Base-by-base conservation (phyloP, 2,113 vertebrate species). In the Rhabdornis inornatus region DNA sequence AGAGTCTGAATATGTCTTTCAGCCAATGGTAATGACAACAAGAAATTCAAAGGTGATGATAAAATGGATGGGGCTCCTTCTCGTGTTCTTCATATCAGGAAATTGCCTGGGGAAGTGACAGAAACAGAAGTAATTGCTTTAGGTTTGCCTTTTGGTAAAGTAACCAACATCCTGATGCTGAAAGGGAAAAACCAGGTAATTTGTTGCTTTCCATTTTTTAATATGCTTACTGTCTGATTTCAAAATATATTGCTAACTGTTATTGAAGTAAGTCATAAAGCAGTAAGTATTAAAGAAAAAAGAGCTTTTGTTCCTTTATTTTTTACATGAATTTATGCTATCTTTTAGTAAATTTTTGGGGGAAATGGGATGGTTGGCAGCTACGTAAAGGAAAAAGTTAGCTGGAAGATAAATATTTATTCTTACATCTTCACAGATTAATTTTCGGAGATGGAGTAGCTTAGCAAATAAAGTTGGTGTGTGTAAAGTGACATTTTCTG, bases 161-260 rank as follows among this genome's bases (percentile, higher is more conserved):
- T 99, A 95, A 99, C 99, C 89, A 99, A 99, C 95, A 99, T 99
- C 97, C 98, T 99, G 47, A 99, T 99, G 77, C 97, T 99, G 78
- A 99, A 99, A 98, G 99, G 99, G 89, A 99, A 99, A 95, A 99
- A 99, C 95, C 99, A 99, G 99, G 99, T 99, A 97, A 96, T 90
- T 87, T 47, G 11, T 35, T 70, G 6, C 50, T 89, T 92, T 80
- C 33, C 0, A 0, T 82, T 93, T 81, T 64, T 60, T 22, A 40
- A 9, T 66, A n/a, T 63, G 35, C 9, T 61, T 84, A 20, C 24
- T 79, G 22, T 66, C 39, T 80, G 45, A 57, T 86, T 83, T 83
- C 22, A 79, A 69, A 89, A 65, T 64, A n/a, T 2, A 14, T 52
- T 89, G 20, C 39, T 90, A 82, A 88, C 80, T 82, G 12, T 24